Evolutionary conservation across 2,888 invertebrate genomes (phyloP).

Genomic region (Sepioteuthis lessoniana): DNA sequence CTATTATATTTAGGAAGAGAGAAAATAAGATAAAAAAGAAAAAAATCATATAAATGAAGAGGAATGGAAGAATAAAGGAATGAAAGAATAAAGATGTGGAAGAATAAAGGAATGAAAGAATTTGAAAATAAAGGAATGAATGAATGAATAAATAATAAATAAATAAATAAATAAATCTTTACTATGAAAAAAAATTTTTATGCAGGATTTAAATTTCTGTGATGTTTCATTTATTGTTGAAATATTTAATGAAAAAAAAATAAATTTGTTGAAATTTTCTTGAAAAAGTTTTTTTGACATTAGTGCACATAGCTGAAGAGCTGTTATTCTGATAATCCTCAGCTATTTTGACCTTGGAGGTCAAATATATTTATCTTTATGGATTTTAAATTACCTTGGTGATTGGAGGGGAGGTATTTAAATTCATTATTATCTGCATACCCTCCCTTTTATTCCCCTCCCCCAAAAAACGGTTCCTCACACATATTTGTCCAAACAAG

Average conservation of each 20-base stretch:
- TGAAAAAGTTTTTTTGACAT: background rate
- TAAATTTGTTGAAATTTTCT: constrained; percentile 17
- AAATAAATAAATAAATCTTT: background rate
- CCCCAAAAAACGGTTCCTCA: no score
- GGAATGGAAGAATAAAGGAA: background rate
- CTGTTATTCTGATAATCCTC: background rate
- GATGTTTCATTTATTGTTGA: constrained; percentile 33
- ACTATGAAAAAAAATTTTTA: background rate
- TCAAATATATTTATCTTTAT: background rate
- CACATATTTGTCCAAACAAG: no score
- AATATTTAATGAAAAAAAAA: constrained; percentile 14
- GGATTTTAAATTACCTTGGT: no score
- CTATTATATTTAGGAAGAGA: constrained; percentile 3
- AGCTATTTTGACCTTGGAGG: background rate
- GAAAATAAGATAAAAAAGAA: background rate
- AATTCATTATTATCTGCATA: no score
- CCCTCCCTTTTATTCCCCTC: no score
- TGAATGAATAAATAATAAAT: no score
- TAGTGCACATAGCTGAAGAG: no score
- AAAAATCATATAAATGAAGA: background rate
- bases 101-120: background rate
- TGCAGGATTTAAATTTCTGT: constrained; percentile 9
- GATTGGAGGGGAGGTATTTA: no score
- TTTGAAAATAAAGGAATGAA: background rate
- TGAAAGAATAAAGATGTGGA: background rate